Percentiles rank a stretch among this genome's conserved stretches.
These are phyloP conservation scores for Pseudopipra pipra DNA, from an alignment of 2,113 vertebrate genomes.

Conservation along the genomic window DNA sequence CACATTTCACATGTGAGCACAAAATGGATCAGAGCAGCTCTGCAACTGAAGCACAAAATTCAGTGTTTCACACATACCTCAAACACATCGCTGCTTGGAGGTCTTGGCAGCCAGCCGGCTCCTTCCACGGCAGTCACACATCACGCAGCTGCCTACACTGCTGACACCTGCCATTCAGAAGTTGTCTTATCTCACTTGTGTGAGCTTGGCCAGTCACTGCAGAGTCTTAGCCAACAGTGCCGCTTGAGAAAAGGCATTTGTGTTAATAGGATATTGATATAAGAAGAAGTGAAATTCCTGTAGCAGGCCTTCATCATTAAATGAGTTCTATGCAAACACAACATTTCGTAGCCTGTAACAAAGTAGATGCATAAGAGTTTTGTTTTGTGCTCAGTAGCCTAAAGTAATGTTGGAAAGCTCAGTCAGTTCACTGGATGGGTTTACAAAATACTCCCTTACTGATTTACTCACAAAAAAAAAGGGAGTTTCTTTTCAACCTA, in stretches of 20 bases:
- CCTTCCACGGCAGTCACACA: background rate
- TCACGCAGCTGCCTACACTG: background rate
- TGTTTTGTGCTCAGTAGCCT: background rate
- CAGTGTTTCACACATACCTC: background rate
- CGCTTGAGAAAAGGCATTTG: background rate
- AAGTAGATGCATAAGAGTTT: background rate
- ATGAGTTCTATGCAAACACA: background rate
- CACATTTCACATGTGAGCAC: background rate
- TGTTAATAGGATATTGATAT: background rate
- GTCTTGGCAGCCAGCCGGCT: background rate
- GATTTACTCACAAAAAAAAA: background rate
- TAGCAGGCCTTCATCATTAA: background rate
- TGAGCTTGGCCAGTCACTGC: background rate
- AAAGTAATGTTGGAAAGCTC: background rate
- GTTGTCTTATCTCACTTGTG: background rate
- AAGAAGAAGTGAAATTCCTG: background rate
- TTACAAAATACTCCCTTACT: background rate
- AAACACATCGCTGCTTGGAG: background rate
- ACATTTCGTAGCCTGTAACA: background rate
- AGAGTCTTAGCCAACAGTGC: background rate
- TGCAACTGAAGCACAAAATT: background rate
- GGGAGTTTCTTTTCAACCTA: background rate
- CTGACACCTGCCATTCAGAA: background rate
- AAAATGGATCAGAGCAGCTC: background rate
- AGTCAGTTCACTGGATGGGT: background rate